Evolutionary conservation across 1,140 invertebrate genomes (phyloP).

Genomic region (Pseudachorutes palmiensis): DNA sequence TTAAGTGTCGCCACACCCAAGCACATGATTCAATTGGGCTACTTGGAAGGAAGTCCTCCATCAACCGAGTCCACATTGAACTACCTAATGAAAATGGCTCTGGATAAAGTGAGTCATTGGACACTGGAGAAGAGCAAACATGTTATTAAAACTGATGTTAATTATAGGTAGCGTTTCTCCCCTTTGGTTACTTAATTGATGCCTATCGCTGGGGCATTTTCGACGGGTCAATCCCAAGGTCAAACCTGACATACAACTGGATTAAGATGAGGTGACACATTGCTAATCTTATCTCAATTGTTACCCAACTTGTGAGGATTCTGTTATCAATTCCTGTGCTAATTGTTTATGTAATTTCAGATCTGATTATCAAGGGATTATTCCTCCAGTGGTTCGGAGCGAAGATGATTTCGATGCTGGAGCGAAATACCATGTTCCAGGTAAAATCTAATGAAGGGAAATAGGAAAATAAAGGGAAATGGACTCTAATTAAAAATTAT

Average conservation of each 20-base stretch:
- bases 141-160: not conserved
- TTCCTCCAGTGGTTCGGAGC: constrained; percentile 71
- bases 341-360: constrained; percentile 45
- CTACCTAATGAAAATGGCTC: constrained; percentile 54
- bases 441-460: constrained; percentile 44
- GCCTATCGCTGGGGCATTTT: constrained; percentile 81
- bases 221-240: constrained; percentile 59
- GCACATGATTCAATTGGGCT: constrained; percentile 70
- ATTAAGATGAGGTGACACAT: constrained; percentile 61
- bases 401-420: constrained; percentile 85
- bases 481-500: too few relatives aligned
- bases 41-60: constrained; percentile 57
- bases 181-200: constrained; percentile 73
- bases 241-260: constrained; percentile 82
- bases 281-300: constrained; percentile 1
- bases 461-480: too few relatives aligned
- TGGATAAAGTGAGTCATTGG: constrained; percentile 29
- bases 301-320: too few relatives aligned
- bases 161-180: constrained; percentile 57
- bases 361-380: constrained; percentile 69
- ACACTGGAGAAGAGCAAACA: not conserved
- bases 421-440: constrained; percentile 75
- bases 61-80: constrained; percentile 39
- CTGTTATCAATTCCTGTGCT: constrained; percentile 26
- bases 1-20: constrained; percentile 72